These are phyloP conservation scores for Sinocyclocheilus anophthalmus DNA, from an alignment of 2,113 vertebrate species.

Conservation along the genomic window DNA sequence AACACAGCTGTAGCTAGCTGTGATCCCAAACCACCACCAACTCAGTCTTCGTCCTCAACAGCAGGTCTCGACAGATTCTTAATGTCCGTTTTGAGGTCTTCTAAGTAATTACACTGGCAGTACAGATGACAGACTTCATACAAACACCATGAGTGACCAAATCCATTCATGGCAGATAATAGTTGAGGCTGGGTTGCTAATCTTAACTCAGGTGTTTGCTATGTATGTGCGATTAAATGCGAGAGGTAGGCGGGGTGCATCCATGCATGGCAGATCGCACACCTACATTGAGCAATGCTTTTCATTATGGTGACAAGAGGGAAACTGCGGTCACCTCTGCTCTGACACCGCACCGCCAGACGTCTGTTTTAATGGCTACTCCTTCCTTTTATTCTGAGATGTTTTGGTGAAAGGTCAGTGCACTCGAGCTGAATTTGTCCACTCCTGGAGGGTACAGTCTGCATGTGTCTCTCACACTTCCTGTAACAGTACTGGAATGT, in stretches of 20 bases:
- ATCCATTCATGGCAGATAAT: conserved; percentile 43
- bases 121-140: conserved; percentile 31
- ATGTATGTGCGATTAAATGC: conserved; percentile 10
- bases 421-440: not conserved
- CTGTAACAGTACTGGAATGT: not conserved
- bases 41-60: not conserved
- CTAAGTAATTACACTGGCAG: not conserved
- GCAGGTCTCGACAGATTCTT: not conserved
- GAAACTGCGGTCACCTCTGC: conserved; percentile 47
- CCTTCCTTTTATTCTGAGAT: conserved; percentile 31
- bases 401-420: conserved; percentile 29
- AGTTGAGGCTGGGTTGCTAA: conserved; percentile 29
- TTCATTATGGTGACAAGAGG: conserved; percentile 65
- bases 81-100: not conserved
- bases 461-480: not conserved
- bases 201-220: conserved; percentile 39
- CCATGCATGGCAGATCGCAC: conserved; percentile 56
- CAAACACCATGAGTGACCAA: conserved; percentile 24
- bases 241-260: conserved; percentile 52
- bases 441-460: not conserved
- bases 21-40: not conserved
- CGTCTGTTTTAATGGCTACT: conserved; percentile 34
- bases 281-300: conserved; percentile 62
- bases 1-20: not conserved
- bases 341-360: conserved; percentile 11